These are phyloP conservation scores for Chlorocebus sabaeus DNA, from an alignment of 2,113 vertebrate species.

Conservation along the genomic window DNA sequence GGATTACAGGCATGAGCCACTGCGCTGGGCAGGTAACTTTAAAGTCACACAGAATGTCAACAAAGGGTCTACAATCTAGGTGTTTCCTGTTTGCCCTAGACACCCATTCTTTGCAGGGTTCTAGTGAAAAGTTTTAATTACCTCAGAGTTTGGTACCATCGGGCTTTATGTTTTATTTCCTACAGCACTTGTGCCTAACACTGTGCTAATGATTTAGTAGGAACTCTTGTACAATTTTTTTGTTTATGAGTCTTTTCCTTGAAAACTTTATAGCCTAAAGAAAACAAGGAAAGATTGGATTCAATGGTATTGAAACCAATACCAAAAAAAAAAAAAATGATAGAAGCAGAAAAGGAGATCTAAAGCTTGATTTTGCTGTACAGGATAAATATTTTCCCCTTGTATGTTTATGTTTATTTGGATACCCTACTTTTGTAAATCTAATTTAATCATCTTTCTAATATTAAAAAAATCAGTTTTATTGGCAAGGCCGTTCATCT, in stretches of 20 bases:
- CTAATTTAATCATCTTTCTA: neutral
- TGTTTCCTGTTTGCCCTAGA: neutral
- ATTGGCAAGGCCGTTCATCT: neutral
- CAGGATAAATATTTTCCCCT: neutral
- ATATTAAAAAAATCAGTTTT: neutral
- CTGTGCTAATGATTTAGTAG: neutral
- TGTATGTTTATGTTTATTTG: neutral
- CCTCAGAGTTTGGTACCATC: neutral
- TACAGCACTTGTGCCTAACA: neutral
- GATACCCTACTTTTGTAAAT: neutral
- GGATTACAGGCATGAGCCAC: too few relatives aligned
- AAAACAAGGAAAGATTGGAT: neutral
- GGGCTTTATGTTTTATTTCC: slow-evolving; percentile 22
- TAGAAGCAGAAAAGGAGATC: neutral
- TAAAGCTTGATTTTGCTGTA: neutral
- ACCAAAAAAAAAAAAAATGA: neutral
- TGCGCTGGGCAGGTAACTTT: too few relatives aligned
- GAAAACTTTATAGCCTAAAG: neutral
- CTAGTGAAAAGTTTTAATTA: neutral
- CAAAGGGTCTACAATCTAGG: neutral
- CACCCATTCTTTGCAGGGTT: neutral
- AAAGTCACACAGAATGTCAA: neutral
- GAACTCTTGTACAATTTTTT: neutral
- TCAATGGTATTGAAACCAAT: slow-evolving; percentile 9
- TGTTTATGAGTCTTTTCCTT: neutral